These are phyloP conservation scores for Steinernema scapterisci DNA, from an alignment of 2,888 invertebrate genomes.

Conservation along the genomic window DNA sequence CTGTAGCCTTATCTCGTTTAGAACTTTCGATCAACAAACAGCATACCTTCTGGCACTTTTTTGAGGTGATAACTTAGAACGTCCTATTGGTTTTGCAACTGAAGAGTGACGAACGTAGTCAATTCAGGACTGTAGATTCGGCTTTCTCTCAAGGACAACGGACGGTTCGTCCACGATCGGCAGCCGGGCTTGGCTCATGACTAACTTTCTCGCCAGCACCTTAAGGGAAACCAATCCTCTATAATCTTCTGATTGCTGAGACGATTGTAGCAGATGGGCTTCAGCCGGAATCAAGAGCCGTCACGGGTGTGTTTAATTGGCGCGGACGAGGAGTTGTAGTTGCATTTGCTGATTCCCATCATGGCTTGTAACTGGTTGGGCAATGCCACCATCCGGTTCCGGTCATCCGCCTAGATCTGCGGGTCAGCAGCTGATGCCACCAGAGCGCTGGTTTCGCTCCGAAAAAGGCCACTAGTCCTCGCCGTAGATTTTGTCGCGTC, in stretches of 20 bases:
- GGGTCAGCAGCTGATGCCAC: slow-evolving; percentile 69
- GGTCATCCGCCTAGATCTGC: slow-evolving; percentile 85
- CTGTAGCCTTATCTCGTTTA: too few species aligned
- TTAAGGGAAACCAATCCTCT: slow-evolving; percentile 88
- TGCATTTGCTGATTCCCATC: slow-evolving; percentile 72
- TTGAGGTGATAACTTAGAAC: slow-evolving; percentile 84
- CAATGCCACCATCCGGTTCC: slow-evolving; percentile 87
- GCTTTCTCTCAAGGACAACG: slow-evolving; percentile 58
- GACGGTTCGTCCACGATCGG: slow-evolving; percentile 70
- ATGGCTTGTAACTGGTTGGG: slow-evolving; percentile 92
- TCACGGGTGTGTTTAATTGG: slow-evolving; percentile 47
- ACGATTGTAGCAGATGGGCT: slow-evolving; percentile 70
- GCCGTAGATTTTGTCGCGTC: too few species aligned
- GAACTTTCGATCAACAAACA: background rate
- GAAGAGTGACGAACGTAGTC: slow-evolving; percentile 79
- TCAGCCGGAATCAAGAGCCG: slow-evolving; percentile 89
- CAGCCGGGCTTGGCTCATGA: slow-evolving; percentile 73
- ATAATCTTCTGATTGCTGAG: slow-evolving; percentile 79
- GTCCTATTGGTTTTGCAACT: slow-evolving; percentile 72
- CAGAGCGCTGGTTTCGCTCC: too few species aligned
- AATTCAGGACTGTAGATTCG: too few species aligned
- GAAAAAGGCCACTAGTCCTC: too few species aligned
- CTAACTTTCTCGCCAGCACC: slow-evolving; percentile 76
- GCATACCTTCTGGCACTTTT: slow-evolving; percentile 76
- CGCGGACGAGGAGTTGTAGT: slow-evolving; percentile 49